These are phyloP conservation scores for Neogale vison DNA, from an alignment of 2,113 vertebrate species.

Conservation along the genomic window DNA sequence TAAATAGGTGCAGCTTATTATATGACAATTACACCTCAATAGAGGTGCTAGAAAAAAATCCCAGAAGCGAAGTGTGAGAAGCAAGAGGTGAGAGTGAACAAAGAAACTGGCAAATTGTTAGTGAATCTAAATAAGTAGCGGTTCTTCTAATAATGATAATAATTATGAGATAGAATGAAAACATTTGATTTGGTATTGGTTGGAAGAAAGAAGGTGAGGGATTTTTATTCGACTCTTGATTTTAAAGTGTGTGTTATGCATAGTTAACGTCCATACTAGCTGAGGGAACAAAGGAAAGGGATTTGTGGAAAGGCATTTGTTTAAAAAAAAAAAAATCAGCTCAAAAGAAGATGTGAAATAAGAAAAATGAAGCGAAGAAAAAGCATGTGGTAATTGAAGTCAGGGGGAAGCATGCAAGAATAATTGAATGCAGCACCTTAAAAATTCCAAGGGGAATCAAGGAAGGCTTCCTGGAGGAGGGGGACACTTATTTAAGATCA, in stretches of 20 bases:
- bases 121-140: background rate
- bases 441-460: background rate
- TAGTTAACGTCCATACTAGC: background rate
- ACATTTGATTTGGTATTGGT: background rate
- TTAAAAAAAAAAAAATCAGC: background rate
- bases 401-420: background rate
- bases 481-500: background rate
- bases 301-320: background rate
- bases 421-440: background rate
- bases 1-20: background rate
- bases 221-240: slow-evolving; percentile 28
- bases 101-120: background rate
- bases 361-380: background rate
- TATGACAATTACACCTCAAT: background rate
- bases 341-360: background rate
- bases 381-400: background rate
- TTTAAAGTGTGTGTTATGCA: background rate
- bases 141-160: background rate
- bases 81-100: background rate
- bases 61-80: background rate
- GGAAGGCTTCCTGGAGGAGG: background rate
- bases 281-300: background rate
- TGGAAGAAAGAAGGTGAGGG: background rate
- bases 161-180: background rate
- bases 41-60: background rate